These are phyloP conservation scores for Budorcas taxicolor DNA, from an alignment of 2,113 vertebrate genomes.

Conservation along the genomic window DNA sequence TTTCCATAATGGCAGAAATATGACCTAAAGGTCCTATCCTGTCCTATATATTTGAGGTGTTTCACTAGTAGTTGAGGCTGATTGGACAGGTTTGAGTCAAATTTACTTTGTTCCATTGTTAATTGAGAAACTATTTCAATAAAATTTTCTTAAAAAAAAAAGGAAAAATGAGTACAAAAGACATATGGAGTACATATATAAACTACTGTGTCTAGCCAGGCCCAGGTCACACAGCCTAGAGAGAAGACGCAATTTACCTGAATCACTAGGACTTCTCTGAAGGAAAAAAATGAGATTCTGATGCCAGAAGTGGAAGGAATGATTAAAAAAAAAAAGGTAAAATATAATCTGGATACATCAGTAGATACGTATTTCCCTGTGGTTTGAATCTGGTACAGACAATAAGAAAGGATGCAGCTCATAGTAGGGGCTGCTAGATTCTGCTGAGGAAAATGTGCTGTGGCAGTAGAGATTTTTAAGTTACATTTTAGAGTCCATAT, in stretches of 20 bases:
- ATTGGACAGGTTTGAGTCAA: slow-evolving; percentile 55
- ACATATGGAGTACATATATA: not conserved
- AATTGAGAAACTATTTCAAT: slow-evolving; percentile 73
- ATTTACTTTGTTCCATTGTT: slow-evolving; percentile 70
- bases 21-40: not conserved
- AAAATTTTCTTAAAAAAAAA: slow-evolving; percentile 64
- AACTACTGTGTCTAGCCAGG: not conserved
- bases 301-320: not conserved
- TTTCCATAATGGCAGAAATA: slow-evolving; percentile 61
- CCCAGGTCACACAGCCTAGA: not conserved
- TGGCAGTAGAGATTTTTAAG: not conserved
- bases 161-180: not conserved
- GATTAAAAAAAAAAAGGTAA: not conserved
- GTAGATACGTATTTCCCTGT: too few species aligned
- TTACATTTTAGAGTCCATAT: not conserved
- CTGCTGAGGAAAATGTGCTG: not conserved
- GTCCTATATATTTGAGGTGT: slow-evolving; percentile 43
- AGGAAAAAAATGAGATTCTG: not conserved
- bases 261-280: not conserved
- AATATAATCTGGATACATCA: not conserved
- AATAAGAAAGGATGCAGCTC: not conserved
- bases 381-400: not conserved
- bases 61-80: slow-evolving; percentile 47
- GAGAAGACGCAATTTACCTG: not conserved
- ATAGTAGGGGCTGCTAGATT: not conserved